Base-by-base conservation (phyloP, 2,888 invertebrate genomes). In the Parnassius mnemosyne region DNA sequence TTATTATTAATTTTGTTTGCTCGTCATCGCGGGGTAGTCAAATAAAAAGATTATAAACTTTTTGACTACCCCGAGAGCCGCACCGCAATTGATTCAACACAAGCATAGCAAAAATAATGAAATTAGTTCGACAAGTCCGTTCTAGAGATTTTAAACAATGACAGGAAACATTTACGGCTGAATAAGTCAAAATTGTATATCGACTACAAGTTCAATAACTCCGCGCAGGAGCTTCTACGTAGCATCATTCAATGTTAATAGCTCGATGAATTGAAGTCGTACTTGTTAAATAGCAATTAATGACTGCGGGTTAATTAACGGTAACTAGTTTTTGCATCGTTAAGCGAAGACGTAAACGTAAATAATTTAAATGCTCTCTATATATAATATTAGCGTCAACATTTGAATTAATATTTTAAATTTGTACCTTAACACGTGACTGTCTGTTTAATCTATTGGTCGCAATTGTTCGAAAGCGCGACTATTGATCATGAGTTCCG, bases 301-400 rank as follows among this genome's bases (percentile, higher is more conserved):
- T 55, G 51, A 58, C 50, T 55, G 44, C 44, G 58, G 62, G n/a
- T 41, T 63, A 58, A 59, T 63, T 59, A 63, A 54, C 54, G 58
- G 41, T 56, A 56, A 61, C 50, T 51, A 51, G 60, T 56, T 60
- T 54, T 60, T 44, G 60, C 54, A 49, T 47, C 47, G 20, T 57
- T 50, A 44, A 57, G 50, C 44, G 46, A 52, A 42, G 25, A 62
- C 56, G 46, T 56, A 13, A 57, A 62, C 56, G 46, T 56, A 13
- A 57, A 57, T 41, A 43, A 16, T 10, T 11, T 34, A 34, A 52
- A 41, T 41, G 52, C 12, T 52, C 5, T 41, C 34, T 7, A 7
- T 34, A 7, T 34, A 34, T 7, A 34, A 34, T 34, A 34, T 34
- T 34, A 34, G 7, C 34, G 34, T 7, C 34, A 34, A 34, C 34